phyloP scores from a whole-genome alignment of 2,888 invertebrate species.

The Chrysolina oricalcia region DNA sequence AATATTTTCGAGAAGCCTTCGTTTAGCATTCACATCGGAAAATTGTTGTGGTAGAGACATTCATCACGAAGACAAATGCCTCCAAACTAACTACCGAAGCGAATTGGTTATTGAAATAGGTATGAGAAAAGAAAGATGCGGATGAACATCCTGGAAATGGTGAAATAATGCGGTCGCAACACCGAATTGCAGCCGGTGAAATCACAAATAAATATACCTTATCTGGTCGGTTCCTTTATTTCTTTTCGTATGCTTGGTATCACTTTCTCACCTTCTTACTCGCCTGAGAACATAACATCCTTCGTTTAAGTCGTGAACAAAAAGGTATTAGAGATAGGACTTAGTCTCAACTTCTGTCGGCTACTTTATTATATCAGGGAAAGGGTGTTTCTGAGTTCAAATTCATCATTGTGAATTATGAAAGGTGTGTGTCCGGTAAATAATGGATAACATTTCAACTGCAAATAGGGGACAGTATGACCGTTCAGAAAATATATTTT shows the following conservation, averaged over 20 bases:
- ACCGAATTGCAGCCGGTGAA: conserved; percentile 7
- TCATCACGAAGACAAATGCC: conserved; percentile 30
- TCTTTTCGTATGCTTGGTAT: conserved; percentile 1
- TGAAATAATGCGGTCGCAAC: conserved; percentile 9
- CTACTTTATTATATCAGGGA: not conserved
- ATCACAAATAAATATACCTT: conserved; percentile 24
- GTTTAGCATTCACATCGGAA: conserved; percentile 17
- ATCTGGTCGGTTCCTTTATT: conserved; percentile 9
- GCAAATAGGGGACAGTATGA: too few relatives aligned
- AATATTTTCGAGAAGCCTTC: conserved; percentile 23
- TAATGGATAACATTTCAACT: too few relatives aligned
- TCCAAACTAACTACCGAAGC: conserved; percentile 9
- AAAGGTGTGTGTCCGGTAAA: too few relatives aligned
- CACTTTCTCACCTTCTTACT: conserved; percentile 5
- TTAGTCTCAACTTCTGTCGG: not conserved
- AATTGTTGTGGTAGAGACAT: conserved; percentile 29
- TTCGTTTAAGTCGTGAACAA: not conserved
- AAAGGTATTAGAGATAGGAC: conserved; percentile 8
- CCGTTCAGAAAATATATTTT: too few relatives aligned
- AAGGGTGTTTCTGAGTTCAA: too few relatives aligned
- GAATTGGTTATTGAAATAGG: conserved; percentile 19
- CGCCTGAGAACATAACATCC: not conserved
- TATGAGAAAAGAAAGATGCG: conserved; percentile 9
- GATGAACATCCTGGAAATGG: not conserved
- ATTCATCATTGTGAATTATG: too few relatives aligned